phyloP scores from a whole-genome alignment of 2,888 invertebrate species.

The Augochlorella aurata region DNA sequence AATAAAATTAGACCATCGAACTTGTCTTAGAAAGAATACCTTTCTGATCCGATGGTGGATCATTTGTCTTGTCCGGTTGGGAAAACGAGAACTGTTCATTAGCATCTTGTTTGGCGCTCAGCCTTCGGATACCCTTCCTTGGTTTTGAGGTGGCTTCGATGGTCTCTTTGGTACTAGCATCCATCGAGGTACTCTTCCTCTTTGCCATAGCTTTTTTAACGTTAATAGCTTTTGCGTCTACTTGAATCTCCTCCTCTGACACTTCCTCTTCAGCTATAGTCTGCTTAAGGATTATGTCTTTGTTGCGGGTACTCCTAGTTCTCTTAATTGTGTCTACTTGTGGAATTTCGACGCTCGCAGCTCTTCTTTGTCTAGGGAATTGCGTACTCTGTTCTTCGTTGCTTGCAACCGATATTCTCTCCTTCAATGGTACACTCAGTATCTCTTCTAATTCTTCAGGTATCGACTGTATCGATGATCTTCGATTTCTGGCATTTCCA shows the following conservation, averaged over 20 bases:
- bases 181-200: slow-evolving; percentile 66
- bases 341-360: slow-evolving; percentile 71
- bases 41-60: slow-evolving; percentile 60
- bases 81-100: slow-evolving; percentile 67
- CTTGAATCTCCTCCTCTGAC: slow-evolving; percentile 29
- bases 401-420: slow-evolving; percentile 28
- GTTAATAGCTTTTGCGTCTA: slow-evolving; percentile 24
- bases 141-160: slow-evolving; percentile 29
- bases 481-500: slow-evolving; percentile 67
- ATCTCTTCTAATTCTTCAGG: slow-evolving; percentile 74
- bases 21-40: slow-evolving; percentile 34
- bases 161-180: slow-evolving; percentile 6
- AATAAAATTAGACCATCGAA: not conserved
- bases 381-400: slow-evolving; percentile 29
- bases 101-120: slow-evolving; percentile 59
- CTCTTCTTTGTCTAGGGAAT: slow-evolving; percentile 68
- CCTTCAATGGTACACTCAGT: slow-evolving; percentile 44
- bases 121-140: slow-evolving; percentile 57
- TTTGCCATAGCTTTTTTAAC: slow-evolving; percentile 38
- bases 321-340: slow-evolving; percentile 57
- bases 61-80: slow-evolving; percentile 65
- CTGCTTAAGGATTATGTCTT: slow-evolving; percentile 55
- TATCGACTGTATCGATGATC: slow-evolving; percentile 72
- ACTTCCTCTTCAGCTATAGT: slow-evolving; percentile 67
- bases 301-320: slow-evolving; percentile 63